Evolutionary conservation across 1,140 invertebrate species (phyloP), one percentile per base, ranked within the genome.

Genomic region (Caenorhabditis tropicalis): DNA sequence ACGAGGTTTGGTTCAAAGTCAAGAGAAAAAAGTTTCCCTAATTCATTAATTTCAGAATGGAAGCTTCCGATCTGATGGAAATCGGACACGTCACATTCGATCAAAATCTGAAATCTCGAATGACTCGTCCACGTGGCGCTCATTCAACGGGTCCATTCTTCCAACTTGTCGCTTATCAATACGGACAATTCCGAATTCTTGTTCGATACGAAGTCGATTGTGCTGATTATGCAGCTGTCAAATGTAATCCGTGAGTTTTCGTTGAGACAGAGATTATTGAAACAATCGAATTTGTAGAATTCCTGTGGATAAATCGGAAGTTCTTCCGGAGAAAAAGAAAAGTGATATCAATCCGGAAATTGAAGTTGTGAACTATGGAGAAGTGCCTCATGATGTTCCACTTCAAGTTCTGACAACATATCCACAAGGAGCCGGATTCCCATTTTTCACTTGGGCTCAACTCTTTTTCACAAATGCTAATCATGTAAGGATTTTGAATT

Each of bases 1-100:
- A 86, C 82, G 43, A 85, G 89, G 89, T 89, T 33, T 21, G 6
- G 70, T 74, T 16, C 7, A 29, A 39, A 19, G 10, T n/a, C n/a
- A n/a, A n/a, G n/a, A n/a, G n/a, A n/a, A n/a, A 29, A 65, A 29
- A 21, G 12, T 65, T 33, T n/a, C 9, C 24, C 1, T 9, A 65
- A 10, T 19, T 29, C 15, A 65, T 5, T 21, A 21, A 51, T 79
- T 89, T 81, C 58, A 90, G 89, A 87, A 91, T 91, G 87, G 90
- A 91, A 86, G 90, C 90, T 15, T 90, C 88, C 21, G 90, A 91
- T 81, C 60, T 91, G 43, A 91, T 90, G 89, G 90, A 91, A 51
- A 87, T 90, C 81, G 86, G 86, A 5, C 89, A 90, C 48, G 82
- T 89, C 19, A 90, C 88, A 1, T 90, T 90, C 65, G 89, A 91